These are phyloP conservation scores for Sminthurides bifidus DNA, from an alignment of 1,140 invertebrate genomes.

Conservation along the genomic window DNA sequence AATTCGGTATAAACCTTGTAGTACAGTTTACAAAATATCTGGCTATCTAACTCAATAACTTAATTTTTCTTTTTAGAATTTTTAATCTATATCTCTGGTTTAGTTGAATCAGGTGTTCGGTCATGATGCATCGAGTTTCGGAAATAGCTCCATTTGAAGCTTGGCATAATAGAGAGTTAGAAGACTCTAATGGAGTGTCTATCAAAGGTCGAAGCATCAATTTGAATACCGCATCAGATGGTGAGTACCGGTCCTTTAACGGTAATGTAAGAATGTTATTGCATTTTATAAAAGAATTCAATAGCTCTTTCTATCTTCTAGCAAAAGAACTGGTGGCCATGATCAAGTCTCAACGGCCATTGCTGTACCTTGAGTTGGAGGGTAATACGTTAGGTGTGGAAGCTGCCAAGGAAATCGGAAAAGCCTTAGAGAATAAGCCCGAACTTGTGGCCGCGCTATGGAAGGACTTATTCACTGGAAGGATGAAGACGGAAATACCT, in stretches of 20 bases:
- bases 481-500: conserved; percentile 91
- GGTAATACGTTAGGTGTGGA: conserved; percentile 87
- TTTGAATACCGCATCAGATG: conserved; percentile 52
- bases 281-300: neutral
- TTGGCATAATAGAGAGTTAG: conserved; percentile 4
- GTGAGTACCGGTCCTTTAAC: conserved; percentile 42
- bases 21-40: no score
- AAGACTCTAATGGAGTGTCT: conserved; percentile 40
- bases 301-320: conserved; percentile 36
- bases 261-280: neutral
- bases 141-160: neutral
- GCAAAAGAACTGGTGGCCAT: conserved; percentile 51
- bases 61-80: neutral
- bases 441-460: conserved; percentile 72
- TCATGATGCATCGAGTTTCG: neutral
- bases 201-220: conserved; percentile 55
- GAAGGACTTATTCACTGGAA: conserved; percentile 92
- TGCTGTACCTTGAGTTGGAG: conserved; percentile 67
- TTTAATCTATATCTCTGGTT: neutral
- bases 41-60: neutral
- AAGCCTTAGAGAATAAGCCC: conserved; percentile 59
- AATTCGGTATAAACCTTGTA: no score
- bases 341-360: conserved; percentile 47
- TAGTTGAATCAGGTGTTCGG: neutral
- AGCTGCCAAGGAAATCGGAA: conserved; percentile 70